A percentile compares a stretch with the other conserved stretches of the same genome.
phyloP scores from a whole-genome alignment of 2,797 vertebrate genomes.

The Melanotaenia boesemani region DNA sequence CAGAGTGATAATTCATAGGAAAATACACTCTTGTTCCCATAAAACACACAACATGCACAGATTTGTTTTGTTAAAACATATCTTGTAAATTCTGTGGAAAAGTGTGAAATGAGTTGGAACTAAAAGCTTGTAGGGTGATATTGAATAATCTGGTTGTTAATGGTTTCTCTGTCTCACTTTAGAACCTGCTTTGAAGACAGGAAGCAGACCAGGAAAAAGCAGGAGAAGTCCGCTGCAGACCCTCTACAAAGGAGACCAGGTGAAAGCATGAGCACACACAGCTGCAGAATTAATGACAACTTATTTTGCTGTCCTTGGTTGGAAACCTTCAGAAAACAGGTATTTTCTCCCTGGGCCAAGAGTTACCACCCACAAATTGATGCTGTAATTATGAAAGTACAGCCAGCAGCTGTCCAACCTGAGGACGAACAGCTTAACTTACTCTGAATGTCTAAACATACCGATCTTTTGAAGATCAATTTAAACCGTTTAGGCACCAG shows the following conservation, averaged over 20 bases:
- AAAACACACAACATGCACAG: neutral
- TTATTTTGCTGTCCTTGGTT: too few relatives aligned
- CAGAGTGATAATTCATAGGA: neutral
- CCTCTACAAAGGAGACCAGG: slow-evolving; percentile 89
- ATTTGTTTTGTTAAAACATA: neutral
- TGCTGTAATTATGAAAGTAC: neutral
- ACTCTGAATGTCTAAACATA: too few relatives aligned
- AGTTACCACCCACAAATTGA: neutral
- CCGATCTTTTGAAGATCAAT: too few relatives aligned
- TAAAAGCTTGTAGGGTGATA: neutral
- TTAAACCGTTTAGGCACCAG: too few relatives aligned
- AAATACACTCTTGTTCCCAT: slow-evolving; percentile 4
- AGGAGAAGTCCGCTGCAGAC: slow-evolving; percentile 88
- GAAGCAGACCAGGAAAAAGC: slow-evolving; percentile 77
- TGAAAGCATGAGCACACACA: slow-evolving; percentile 64
- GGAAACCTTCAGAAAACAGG: neutral
- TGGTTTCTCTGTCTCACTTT: slow-evolving; percentile 53
- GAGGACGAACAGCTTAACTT: neutral
- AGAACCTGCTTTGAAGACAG: slow-evolving; percentile 71
- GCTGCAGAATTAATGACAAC: too few relatives aligned
- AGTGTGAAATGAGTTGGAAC: neutral
- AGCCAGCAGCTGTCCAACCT: neutral
- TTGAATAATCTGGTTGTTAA: neutral
- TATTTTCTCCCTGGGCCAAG: neutral
- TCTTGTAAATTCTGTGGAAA: neutral